Percentiles rank a stretch among this genome's conserved stretches.
Conservation (phyloP, 2,113 vertebrate genomes). For the Nesoenas mayeri region DNA sequence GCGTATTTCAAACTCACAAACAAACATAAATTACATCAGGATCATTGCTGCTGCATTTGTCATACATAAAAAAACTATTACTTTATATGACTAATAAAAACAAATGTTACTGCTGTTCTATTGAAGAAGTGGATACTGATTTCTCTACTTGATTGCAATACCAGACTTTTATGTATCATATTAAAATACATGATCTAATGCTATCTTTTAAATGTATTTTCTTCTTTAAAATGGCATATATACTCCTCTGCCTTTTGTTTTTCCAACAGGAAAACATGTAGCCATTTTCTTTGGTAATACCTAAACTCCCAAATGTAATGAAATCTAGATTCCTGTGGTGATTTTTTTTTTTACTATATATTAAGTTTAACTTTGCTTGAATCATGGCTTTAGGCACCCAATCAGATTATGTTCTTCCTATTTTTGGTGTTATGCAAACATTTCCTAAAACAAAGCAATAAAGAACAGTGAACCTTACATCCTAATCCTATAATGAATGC, state of each 20-base stretch:
- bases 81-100: background rate
- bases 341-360: background rate
- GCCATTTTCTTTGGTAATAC: background rate
- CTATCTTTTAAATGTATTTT: background rate
- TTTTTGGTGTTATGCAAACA: background rate
- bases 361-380: background rate
- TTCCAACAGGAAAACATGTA: background rate
- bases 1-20: background rate
- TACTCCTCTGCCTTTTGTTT: background rate
- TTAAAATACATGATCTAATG: background rate
- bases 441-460: background rate
- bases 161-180: background rate
- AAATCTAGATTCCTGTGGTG: background rate
- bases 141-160: background rate
- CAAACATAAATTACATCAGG: background rate
- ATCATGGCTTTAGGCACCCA: background rate
- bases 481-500: background rate
- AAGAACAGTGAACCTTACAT: background rate
- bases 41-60: background rate
- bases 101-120: background rate
- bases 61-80: background rate
- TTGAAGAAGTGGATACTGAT: background rate
- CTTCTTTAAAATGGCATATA: background rate
- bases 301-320: background rate
- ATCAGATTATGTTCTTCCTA: background rate